These are phyloP conservation scores for Oeneis ivallda DNA, from an alignment of 2,888 invertebrate genomes.

Conservation along the genomic window DNA sequence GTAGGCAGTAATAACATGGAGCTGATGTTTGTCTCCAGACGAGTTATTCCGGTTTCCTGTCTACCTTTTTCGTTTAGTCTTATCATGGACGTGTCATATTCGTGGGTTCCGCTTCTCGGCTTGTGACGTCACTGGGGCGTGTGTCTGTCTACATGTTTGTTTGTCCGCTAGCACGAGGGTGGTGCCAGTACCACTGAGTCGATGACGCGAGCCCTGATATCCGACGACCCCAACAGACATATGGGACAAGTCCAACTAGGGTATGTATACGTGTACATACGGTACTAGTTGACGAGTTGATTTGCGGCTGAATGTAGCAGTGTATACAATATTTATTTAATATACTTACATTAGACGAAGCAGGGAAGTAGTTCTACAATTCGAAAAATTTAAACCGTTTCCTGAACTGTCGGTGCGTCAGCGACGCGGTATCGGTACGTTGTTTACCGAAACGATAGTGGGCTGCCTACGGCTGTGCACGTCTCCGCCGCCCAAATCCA, in stretches of 20 bases:
- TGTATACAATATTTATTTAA: conserved; percentile 1
- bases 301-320: conserved; percentile 39
- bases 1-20: neutral
- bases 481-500: no score
- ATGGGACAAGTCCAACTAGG: conserved; percentile 96
- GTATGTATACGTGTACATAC: conserved; percentile 88
- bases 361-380: neutral
- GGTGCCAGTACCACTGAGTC: conserved; percentile 96
- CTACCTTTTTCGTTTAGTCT: conserved; percentile 36
- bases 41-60: neutral
- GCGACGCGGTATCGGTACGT: neutral
- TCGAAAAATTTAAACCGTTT: neutral
- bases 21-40: neutral
- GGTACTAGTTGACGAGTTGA: conserved; percentile 59
- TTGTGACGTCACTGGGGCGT: conserved; percentile 64
- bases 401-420: neutral
- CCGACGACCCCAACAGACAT: conserved; percentile 94
- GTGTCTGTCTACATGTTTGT: conserved; percentile 77
- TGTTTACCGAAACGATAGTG: neutral
- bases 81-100: conserved; percentile 45
- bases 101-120: conserved; percentile 48
- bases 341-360: neutral
- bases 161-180: conserved; percentile 93
- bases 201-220: conserved; percentile 97
- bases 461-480: no score